Evolutionary conservation across 2,797 vertebrate genomes (phyloP), one percentile per base, ranked within the genome.

Genomic region (Mastacembelus armatus): DNA sequence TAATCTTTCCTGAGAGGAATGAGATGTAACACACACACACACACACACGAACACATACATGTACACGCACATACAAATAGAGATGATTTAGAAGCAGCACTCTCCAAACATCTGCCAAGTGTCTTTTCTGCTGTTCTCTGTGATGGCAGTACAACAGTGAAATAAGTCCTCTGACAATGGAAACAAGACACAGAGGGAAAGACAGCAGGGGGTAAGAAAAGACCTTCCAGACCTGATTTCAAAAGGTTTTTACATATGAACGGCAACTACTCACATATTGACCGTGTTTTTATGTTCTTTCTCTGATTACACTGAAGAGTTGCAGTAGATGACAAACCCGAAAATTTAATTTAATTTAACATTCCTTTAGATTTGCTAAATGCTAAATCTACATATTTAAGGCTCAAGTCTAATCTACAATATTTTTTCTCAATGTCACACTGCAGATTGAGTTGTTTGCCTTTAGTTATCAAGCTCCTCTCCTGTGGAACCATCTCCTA

Each of bases 91-190:
- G 35, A 69, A 49, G 44, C 42, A 19, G 19, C 2, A n/a, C 62
- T 74, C 61, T 68, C 27, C 24, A 56, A 80, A 81, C 78, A 88
- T 77, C 80, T 88, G 80, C 75, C 63, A 74, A 71, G 39, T 65
- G 67, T 76, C 48, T 77, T 69, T 42, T 56, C 64, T 48, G 57
- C 52, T 58, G 45, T 58, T 67, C 43, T 71, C 48, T 33, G 62
- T 45, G 65, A 78, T 39, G 71, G 47, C 58, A 22, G 43, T 8
- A 68, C 65, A 71, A 54, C 51, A 43, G 56, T 24, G 56, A 70
- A 54, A 67, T 60, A 50, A 80, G 63, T 45, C 56, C 21, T 60
- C 52, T 56, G 76, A 88, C 61, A 78, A 72, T 59, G 48, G 22
- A 73, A 51, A 59, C 71, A 56, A 59, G 33, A 29, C 35, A 39